Evolutionary conservation across 2,113 vertebrate species (phyloP), one percentile per base, ranked within the genome.

Genomic region (Dromaius novaehollandiae): DNA sequence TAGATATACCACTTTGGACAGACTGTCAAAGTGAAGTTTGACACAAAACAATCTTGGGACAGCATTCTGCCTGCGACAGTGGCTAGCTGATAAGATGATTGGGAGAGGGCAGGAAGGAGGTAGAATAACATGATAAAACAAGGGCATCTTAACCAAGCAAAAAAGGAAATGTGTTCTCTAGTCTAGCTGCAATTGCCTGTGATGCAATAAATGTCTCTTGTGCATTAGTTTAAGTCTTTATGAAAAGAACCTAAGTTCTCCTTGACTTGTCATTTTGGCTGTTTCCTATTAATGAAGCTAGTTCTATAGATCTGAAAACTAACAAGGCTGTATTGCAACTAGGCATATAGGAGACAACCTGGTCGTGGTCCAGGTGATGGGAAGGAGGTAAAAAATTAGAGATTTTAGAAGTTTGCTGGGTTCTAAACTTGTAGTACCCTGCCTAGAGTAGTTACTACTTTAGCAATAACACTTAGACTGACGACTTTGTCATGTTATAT

Each of bases 21-120:
- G 50, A 73, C 93, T 93, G 92, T 86, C 88, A 94, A 70, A 87
- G 10, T n/a, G 85, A 89, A 94, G 88, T 82, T 91, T 96, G 82
- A 87, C 75, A 85, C 87, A 76, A 36, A 94, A 25, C 74, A 69
- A 18, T 74, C 68, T 36, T 44, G 53, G 88, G 86, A 32, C 63
- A 66, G 48, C 15, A 42, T 40, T 86, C 25, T 36, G 5, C 88
- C 24, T 75, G 2, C 34, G 91, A 66, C 71, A 86, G 9, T 13
- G 40, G 56, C 64, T 19, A 40, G 79, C 48, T 90, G 93, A 95
- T 93, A 89, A 96, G 82, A 79, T 85, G 66, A 86, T 46, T 83
- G 66, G 42, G 60, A 81, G 65, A 36, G 60, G 46, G 76, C 93
- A 94, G 86, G 86, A 90, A 90, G 60, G 61, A 82, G 65, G 30